Evolutionary conservation across 2,113 vertebrate species (phyloP), one percentile per base, ranked within the genome.

Genomic region (Chaenocephalus aceratus): DNA sequence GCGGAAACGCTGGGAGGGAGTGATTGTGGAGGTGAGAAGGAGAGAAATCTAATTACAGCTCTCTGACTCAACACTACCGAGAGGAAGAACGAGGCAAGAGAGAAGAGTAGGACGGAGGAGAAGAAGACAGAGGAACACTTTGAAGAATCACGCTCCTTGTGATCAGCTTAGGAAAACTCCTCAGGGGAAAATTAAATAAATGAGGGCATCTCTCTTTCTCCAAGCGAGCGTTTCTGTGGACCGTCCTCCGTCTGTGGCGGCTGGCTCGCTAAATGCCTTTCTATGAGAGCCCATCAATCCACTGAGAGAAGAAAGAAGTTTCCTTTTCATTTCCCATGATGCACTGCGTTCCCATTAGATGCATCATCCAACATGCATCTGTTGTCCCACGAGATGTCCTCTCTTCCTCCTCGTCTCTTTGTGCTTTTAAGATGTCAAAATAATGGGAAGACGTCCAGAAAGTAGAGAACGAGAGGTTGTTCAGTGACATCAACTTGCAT

Each of bases 41-140:
- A 81, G 58, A 3, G 82, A 90, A 81, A 86, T 85, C 78, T 88
- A 90, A 90, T 92, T 91, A 91, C 87, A 86, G 77, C 72, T 83
- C 68, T 83, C 75, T 84, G 79, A 85, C 79, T 86, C 72, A 69
- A 80, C 83, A 62, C 80, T 6, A 30, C 49, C 4, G 30, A 41
- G 72, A 86, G 74, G 56, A 57, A 52, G 34, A 36, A 30, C 26
- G 30, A 75, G 36, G 23, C 54, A 26, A 16, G n/a, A 68, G 56
- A 61, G 36, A 67, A 41, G 14, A 51, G n/a, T 1, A 3, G 14
- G 61, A 83, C 56, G 54, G 44, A 61, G 53, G 53, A 8, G 44
- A 26, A 11, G 67, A 66, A 64, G 60, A 82, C 15, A 77, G 58
- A 75, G 69, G 46, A 79, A 2, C 46, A 76, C 75, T 82, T 82